phyloP scores from a whole-genome alignment of 2,888 invertebrate species.

The Clistopyga incitator region DNA sequence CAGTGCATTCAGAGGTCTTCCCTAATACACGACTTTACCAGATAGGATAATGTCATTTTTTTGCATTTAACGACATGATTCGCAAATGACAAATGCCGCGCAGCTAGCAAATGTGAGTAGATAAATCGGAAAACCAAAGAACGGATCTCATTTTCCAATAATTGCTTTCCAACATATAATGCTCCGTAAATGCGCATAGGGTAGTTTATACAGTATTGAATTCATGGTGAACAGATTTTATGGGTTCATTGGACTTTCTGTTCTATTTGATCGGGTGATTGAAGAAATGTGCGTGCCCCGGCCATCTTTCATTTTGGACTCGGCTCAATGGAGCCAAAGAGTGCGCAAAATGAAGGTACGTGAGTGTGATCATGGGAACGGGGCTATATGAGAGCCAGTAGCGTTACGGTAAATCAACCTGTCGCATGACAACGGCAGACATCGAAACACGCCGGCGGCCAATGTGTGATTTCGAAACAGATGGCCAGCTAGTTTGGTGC shows the following conservation, averaged over 20 bases:
- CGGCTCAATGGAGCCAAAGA: background rate
- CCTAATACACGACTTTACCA: too few relatives aligned
- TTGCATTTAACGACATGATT: too few relatives aligned
- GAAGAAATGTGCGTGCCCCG: background rate
- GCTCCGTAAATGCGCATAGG: background rate
- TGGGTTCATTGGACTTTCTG: constrained; percentile 3
- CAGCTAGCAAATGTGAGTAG: too few relatives aligned
- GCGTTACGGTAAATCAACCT: constrained; percentile 49
- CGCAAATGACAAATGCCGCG: too few relatives aligned
- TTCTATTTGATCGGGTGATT: constrained; percentile 30
- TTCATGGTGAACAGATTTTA: too few relatives aligned
- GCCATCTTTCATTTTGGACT: constrained; percentile 12
- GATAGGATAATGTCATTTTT: too few relatives aligned
- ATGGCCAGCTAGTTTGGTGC: constrained; percentile 35
- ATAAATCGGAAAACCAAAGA: too few relatives aligned
- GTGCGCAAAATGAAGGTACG: background rate
- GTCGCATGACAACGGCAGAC: constrained; percentile 55
- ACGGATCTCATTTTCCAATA: background rate
- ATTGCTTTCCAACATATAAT: background rate
- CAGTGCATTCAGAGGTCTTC: too few relatives aligned
- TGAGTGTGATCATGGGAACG: background rate
- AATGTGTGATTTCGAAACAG: constrained; percentile 50
- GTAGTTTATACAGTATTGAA: too few relatives aligned
- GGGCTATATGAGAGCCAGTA: background rate
- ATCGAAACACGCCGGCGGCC: constrained; percentile 37